Percentiles rank a stretch among this genome's conserved stretches.
Evolutionary conservation across 1,140 invertebrate genomes (phyloP).

Genomic region (Pogonus chalceus): DNA sequence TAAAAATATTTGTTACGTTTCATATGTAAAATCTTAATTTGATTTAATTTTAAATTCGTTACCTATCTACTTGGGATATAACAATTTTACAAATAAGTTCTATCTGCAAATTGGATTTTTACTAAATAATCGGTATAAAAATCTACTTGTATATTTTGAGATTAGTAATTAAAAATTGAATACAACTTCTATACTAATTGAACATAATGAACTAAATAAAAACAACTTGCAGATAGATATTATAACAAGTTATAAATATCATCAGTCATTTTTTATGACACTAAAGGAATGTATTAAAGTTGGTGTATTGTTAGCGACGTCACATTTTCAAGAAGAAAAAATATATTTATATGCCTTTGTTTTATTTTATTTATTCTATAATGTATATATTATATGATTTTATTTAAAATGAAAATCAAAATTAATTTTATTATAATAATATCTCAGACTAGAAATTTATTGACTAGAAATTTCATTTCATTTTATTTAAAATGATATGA

Average conservation of each 20-base stretch:
- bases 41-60: background rate
- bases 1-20: slow-evolving; percentile 6
- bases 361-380: too few relatives aligned
- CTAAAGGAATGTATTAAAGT: slow-evolving; percentile 1
- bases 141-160: background rate
- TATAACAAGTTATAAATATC: background rate
- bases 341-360: too few relatives aligned
- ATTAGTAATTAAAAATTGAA: background rate
- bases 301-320: slow-evolving; percentile 1
- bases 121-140: background rate
- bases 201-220: background rate
- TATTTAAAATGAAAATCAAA: too few relatives aligned
- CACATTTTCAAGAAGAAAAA: background rate
- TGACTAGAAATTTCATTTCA: too few relatives aligned
- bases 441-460: too few relatives aligned
- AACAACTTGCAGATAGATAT: background rate
- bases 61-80: background rate
- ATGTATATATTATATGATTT: too few relatives aligned
- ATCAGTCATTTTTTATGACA: background rate
- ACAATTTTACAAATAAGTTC: background rate
- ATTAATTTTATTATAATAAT: too few relatives aligned
- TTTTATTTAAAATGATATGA: too few relatives aligned
- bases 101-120: background rate
- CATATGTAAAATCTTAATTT: background rate
- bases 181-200: background rate